These are phyloP conservation scores for Linurgus olivaceus DNA, from an alignment of 2,797 vertebrate species.

Conservation along the genomic window DNA sequence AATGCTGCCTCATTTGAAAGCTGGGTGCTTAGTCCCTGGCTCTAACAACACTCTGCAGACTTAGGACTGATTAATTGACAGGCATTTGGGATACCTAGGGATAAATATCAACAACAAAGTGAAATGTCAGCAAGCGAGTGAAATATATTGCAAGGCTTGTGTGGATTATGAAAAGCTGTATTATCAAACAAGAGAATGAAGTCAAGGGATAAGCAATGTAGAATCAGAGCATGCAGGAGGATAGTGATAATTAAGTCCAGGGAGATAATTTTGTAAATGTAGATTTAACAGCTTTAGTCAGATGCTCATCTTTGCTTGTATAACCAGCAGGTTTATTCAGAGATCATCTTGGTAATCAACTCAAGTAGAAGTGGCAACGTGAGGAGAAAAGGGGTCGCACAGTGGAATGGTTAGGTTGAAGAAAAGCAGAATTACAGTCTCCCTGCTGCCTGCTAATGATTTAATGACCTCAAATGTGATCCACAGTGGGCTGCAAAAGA, in stretches of 20 bases:
- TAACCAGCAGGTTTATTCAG: not conserved
- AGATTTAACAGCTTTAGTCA: not conserved
- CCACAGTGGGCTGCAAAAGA: not conserved
- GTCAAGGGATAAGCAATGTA: not conserved
- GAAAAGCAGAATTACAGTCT: not conserved
- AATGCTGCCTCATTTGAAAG: slow-evolving; percentile 5
- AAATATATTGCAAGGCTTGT: not conserved
- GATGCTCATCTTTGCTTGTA: not conserved
- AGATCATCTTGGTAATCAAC: not conserved
- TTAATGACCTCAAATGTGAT: not conserved
- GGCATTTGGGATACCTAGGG: not conserved
- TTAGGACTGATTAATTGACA: slow-evolving; percentile 14
- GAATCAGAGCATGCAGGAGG: not conserved
- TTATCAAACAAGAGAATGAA: slow-evolving; percentile 11
- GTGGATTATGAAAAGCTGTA: not conserved
- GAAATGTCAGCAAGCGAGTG: slow-evolving; percentile 5
- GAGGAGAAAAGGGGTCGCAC: not conserved
- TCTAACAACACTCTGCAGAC: not conserved
- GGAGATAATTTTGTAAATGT: not conserved
- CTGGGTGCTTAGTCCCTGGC: not conserved
- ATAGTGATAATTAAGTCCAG: not conserved
- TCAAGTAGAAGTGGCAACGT: not conserved
- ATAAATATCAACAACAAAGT: slow-evolving; percentile 2
- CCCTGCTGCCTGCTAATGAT: slow-evolving; percentile 12
- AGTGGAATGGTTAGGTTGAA: not conserved